phyloP scores from a whole-genome alignment of 2,888 invertebrate species.

The Caenorhabditis auriculariae region DNA sequence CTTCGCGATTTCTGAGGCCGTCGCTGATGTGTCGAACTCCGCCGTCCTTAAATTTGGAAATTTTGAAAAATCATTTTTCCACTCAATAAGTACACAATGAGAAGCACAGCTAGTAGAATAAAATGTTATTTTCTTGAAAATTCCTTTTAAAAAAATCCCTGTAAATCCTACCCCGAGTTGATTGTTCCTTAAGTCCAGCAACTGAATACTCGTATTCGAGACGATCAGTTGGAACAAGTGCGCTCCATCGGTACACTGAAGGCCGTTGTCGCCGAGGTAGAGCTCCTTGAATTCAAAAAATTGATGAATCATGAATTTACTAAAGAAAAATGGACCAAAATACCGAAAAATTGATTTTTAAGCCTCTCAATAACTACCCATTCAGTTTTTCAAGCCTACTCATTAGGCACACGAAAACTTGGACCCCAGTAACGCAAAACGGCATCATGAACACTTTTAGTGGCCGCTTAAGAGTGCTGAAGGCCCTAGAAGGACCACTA shows the following conservation, averaged over 20 bases:
- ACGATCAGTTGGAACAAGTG: constrained; percentile 78
- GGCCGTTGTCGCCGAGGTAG: constrained; percentile 80
- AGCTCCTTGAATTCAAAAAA: constrained; percentile 73
- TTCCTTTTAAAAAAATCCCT: neutral
- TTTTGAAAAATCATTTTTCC: no score
- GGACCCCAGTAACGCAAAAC: no score
- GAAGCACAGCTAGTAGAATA: neutral
- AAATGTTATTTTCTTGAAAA: constrained; percentile 9
- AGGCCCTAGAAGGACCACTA: no score
- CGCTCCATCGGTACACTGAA: constrained; percentile 76
- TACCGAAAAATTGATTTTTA: no score
- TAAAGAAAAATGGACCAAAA: no score
- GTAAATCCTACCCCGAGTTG: constrained; percentile 65
- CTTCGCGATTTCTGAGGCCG: constrained; percentile 75
- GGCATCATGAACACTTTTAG: no score
- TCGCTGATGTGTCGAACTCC: constrained; percentile 77
- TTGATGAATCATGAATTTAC: no score
- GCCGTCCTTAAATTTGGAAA: constrained; percentile 72
- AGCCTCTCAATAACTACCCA: no score
- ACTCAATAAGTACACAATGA: neutral
- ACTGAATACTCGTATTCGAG: constrained; percentile 76
- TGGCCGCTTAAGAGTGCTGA: no score
- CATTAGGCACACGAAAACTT: no score
- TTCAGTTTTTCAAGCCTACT: no score
- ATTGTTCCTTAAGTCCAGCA: constrained; percentile 77